phyloP scores from a whole-genome alignment of 2,888 invertebrate species.

The Pogonocherus hispidulus region DNA sequence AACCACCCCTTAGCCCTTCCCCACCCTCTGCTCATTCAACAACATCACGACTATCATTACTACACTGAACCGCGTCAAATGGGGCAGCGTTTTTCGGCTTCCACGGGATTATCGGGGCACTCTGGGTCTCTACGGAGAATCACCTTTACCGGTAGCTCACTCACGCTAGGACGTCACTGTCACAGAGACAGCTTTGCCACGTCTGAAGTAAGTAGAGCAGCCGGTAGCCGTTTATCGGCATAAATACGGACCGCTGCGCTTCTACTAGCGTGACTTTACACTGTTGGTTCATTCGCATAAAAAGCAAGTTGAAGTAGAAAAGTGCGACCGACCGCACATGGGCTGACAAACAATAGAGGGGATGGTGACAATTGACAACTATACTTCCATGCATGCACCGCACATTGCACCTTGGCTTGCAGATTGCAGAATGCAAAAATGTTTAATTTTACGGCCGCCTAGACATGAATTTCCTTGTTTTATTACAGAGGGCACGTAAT shows the following conservation, averaged over 20 bases:
- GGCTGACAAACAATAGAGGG: slow-evolving; percentile 63
- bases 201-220: slow-evolving; percentile 64
- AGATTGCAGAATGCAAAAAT: not conserved
- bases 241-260: slow-evolving; percentile 56
- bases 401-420: slow-evolving; percentile 14
- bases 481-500: no score
- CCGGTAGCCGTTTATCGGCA: slow-evolving; percentile 61
- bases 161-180: slow-evolving; percentile 60
- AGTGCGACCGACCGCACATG: slow-evolving; percentile 63
- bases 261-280: slow-evolving; percentile 61
- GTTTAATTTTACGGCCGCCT: not conserved
- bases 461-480: not conserved
- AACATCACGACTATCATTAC: slow-evolving; percentile 65
- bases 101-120: slow-evolving; percentile 30
- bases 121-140: slow-evolving; percentile 32
- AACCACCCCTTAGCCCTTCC: slow-evolving; percentile 70
- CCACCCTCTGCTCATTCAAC: slow-evolving; percentile 67
- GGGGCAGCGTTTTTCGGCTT: slow-evolving; percentile 47
- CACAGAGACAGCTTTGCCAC: slow-evolving; percentile 61
- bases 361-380: slow-evolving; percentile 52
- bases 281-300: slow-evolving; percentile 64
- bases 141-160: slow-evolving; percentile 46
- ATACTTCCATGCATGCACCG: slow-evolving; percentile 20
- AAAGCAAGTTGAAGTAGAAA: slow-evolving; percentile 63
- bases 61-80: slow-evolving; percentile 61